phyloP scores from a whole-genome alignment of 2,797 vertebrate genomes.

The Sebastes melanostomus region DNA sequence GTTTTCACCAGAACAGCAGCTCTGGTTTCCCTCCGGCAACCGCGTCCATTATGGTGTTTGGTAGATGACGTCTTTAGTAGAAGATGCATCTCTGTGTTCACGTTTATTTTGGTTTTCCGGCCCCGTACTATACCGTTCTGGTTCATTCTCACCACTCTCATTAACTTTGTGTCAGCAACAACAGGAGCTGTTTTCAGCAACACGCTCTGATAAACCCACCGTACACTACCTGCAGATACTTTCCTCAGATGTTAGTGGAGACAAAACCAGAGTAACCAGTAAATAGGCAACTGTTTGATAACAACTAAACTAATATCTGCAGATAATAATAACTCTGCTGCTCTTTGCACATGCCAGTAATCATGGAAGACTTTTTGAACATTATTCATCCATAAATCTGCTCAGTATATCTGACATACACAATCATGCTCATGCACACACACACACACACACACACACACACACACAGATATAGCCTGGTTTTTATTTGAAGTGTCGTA shows the following conservation, averaged over 20 bases:
- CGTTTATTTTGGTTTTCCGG: not conserved
- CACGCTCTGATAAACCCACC: not conserved
- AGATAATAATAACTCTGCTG: not conserved
- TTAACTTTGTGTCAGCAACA: not conserved
- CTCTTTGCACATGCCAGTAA: not conserved
- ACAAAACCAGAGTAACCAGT: not conserved
- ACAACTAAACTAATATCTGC: not conserved
- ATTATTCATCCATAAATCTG: not conserved
- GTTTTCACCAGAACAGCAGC: not conserved
- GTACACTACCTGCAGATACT: not conserved
- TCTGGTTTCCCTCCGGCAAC: not conserved
- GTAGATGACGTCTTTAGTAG: not conserved
- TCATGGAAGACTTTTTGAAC: not conserved
- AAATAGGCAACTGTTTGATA: not conserved
- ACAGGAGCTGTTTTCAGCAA: not conserved
- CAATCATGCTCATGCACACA: not conserved
- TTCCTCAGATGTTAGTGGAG: not conserved
- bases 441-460: not conserved
- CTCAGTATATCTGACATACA: not conserved
- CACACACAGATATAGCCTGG: not conserved
- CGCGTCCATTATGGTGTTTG: not conserved
- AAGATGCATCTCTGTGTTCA: not conserved
- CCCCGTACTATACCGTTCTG: not conserved
- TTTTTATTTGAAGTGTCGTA: not conserved
- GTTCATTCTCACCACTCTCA: not conserved